Evolutionary conservation across 2,888 invertebrate genomes (phyloP).

Genomic region (Pyralis farinalis): DNA sequence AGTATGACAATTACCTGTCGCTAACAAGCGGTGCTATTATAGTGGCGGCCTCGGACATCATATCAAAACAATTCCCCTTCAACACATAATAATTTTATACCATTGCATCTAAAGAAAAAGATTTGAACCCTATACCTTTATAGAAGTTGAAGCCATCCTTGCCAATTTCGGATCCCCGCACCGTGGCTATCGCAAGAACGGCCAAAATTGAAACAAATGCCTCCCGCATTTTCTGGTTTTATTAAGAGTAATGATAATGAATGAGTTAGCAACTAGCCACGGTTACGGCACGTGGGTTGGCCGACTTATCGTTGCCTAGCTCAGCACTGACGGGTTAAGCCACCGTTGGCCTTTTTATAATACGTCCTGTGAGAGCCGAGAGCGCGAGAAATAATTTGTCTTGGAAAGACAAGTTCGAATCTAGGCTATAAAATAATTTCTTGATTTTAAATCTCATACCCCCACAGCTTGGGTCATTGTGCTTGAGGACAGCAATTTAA

Average conservation of each 20-base stretch:
- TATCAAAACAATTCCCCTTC: too few relatives aligned
- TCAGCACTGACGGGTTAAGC: constrained; percentile 28
- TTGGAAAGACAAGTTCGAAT: constrained; percentile 20
- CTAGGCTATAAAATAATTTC: not conserved
- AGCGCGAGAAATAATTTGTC: constrained; percentile 18
- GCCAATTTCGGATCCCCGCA: constrained; percentile 47
- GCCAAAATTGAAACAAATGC: constrained; percentile 58
- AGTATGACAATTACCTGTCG: too few relatives aligned
- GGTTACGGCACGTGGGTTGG: constrained; percentile 20
- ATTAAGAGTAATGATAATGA: constrained; percentile 38
- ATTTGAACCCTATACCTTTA: too few relatives aligned
- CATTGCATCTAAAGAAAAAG: too few relatives aligned
- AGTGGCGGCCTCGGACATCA: too few relatives aligned
- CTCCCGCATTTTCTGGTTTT: constrained; percentile 54
- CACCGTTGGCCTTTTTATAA: constrained; percentile 50
- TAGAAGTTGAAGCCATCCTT: constrained; percentile 71
- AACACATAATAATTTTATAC: too few relatives aligned
- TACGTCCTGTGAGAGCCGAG: constrained; percentile 19
- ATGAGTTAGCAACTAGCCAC: constrained; percentile 33
- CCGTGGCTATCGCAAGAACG: constrained; percentile 37
- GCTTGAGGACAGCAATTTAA: too few relatives aligned
- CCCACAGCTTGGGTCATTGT: too few relatives aligned
- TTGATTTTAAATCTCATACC: too few relatives aligned
- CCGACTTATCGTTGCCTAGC: constrained; percentile 25
- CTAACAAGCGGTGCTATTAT: too few relatives aligned